Evolutionary conservation across 2,113 vertebrate genomes (phyloP).

Genomic region (Zosterops borbonicus): DNA sequence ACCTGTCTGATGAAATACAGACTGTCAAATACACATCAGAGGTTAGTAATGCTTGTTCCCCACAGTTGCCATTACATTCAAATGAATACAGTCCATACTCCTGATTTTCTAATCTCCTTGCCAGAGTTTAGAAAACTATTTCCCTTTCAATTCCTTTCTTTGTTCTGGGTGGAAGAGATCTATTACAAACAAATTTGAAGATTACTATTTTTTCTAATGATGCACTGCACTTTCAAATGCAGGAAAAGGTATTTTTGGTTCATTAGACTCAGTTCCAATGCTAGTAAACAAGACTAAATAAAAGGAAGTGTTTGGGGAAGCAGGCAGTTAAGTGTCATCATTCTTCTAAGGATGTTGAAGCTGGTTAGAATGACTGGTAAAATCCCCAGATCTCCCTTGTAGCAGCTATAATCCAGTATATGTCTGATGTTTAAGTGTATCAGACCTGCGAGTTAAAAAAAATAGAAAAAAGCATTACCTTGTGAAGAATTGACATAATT

Average conservation of each 20-base stretch:
- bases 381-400: constrained; percentile 43
- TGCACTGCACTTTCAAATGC: neutral
- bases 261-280: constrained; percentile 12
- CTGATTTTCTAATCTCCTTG: neutral
- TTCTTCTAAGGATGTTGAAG: constrained; percentile 48
- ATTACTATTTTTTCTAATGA: neutral
- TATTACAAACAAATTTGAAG: neutral
- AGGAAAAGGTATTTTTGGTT: constrained; percentile 42
- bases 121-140: neutral
- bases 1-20: neutral
- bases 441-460: constrained; percentile 12
- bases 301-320: constrained; percentile 14
- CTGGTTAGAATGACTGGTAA: constrained; percentile 23
- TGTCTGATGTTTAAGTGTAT: neutral
- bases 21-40: neutral
- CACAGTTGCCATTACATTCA: neutral
- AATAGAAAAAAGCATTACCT: neutral
- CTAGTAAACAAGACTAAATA: constrained; percentile 56
- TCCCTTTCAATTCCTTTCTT: neutral
- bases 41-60: neutral
- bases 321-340: constrained; percentile 39
- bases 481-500: constrained; percentile 6
- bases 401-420: neutral
- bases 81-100: neutral
- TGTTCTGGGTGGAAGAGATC: neutral